A percentile compares a stretch with the other conserved stretches of the same genome.
These are phyloP conservation scores for Amaurobius ferox DNA, from an alignment of 2,888 invertebrate species.

Conservation along the genomic window DNA sequence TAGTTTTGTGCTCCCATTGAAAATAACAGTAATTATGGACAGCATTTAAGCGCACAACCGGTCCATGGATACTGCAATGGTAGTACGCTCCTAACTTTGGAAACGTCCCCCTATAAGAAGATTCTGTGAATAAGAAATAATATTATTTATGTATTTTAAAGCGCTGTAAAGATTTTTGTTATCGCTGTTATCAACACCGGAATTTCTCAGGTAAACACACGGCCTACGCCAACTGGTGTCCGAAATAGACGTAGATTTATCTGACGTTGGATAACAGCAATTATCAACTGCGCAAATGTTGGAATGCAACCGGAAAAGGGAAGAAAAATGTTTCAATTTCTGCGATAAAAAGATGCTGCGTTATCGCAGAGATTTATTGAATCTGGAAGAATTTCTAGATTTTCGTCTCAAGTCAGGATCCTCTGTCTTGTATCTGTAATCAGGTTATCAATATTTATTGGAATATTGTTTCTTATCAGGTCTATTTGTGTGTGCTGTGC, in stretches of 20 bases:
- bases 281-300: background rate
- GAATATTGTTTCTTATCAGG: background rate
- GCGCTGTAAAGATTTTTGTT: too few relatives aligned
- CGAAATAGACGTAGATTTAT: background rate
- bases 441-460: conserved; percentile 1
- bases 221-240: background rate
- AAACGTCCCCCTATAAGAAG: too few relatives aligned
- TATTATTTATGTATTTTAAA: too few relatives aligned
- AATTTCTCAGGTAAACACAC: background rate
- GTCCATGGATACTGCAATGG: too few relatives aligned
- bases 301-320: background rate
- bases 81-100: too few relatives aligned
- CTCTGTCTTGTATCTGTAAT: background rate
- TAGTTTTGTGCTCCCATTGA: too few relatives aligned
- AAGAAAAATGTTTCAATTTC: background rate
- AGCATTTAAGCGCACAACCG: too few relatives aligned
- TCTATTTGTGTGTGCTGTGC: too few relatives aligned
- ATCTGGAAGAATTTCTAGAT: background rate
- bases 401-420: background rate
- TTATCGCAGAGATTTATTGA: background rate
- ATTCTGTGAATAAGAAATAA: too few relatives aligned
- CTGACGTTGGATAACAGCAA: background rate
- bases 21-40: too few relatives aligned
- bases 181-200: background rate
- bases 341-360: background rate